Evolutionary conservation across 2,797 vertebrate species (phyloP).

Genomic region (Lagodon rhomboides): DNA sequence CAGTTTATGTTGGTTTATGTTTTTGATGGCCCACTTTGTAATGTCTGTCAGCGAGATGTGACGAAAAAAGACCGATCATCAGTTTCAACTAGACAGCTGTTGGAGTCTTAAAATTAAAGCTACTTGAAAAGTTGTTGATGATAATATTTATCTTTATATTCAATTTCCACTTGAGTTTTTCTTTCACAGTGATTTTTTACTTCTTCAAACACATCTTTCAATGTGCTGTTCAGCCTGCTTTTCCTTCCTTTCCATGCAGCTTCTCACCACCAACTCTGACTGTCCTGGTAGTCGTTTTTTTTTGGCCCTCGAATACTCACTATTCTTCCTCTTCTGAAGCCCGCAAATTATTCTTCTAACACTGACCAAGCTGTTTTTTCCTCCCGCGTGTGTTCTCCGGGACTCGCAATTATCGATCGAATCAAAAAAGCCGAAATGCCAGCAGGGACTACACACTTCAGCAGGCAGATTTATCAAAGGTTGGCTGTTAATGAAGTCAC

Average conservation of each 20-base stretch:
- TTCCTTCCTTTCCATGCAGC: not conserved
- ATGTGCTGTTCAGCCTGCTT: not conserved
- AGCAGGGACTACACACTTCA: slow-evolving; percentile 55
- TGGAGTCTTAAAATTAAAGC: not conserved
- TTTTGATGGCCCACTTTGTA: not conserved
- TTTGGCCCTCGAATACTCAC: slow-evolving; percentile 19
- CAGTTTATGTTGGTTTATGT: not conserved
- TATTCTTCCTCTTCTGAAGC: slow-evolving; percentile 1
- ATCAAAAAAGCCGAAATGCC: slow-evolving; percentile 54
- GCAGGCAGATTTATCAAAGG: slow-evolving; percentile 63
- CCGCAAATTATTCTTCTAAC: slow-evolving; percentile 21
- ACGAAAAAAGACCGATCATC: not conserved
- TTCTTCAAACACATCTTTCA: not conserved
- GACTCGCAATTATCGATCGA: slow-evolving; percentile 57
- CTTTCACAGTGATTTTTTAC: not conserved
- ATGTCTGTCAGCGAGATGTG: not conserved
- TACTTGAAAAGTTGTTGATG: not conserved
- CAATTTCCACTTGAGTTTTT: not conserved
- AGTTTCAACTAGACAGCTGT: not conserved
- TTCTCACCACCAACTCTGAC: not conserved
- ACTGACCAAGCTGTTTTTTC: slow-evolving; percentile 14
- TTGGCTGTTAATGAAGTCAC: slow-evolving; percentile 62
- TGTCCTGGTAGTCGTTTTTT: slow-evolving; percentile 20
- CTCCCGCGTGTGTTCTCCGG: slow-evolving; percentile 12
- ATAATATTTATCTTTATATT: not conserved